A percentile compares a stretch with the other conserved stretches of the same genome.
phyloP scores from a whole-genome alignment of 2,113 vertebrate genomes.

The Sclerurus mexicanus region DNA sequence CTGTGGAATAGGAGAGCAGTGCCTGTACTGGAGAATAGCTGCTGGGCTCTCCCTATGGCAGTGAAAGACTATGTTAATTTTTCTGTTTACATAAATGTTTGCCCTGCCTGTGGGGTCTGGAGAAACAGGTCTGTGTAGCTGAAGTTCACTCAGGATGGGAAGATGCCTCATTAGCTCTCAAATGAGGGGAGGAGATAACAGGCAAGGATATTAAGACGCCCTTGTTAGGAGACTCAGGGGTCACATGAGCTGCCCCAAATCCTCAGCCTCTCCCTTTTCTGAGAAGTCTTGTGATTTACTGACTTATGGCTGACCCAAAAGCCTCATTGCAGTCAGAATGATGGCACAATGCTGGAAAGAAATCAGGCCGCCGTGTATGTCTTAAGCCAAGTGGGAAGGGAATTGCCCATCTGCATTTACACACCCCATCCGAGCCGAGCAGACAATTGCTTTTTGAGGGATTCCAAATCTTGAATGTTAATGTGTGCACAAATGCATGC shows the following conservation, averaged over 20 bases:
- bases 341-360: neutral
- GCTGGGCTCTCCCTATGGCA: neutral
- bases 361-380: neutral
- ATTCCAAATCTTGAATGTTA: neutral
- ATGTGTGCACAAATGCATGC: conserved; percentile 9
- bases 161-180: conserved; percentile 38
- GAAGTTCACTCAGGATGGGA: neutral
- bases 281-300: neutral
- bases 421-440: neutral
- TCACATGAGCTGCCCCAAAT: neutral
- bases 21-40: neutral
- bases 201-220: neutral
- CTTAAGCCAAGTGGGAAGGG: neutral
- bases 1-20: neutral
- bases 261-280: neutral
- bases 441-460: conserved; percentile 1
- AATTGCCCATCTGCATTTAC: neutral
- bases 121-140: neutral
- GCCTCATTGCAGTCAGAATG: neutral
- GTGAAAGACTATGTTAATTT: neutral
- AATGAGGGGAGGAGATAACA: conserved; percentile 1
- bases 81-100: neutral
- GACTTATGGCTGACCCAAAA: neutral
- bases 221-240: neutral
- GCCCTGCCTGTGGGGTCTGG: neutral